Evolutionary conservation across 2,113 vertebrate genomes (phyloP), one percentile per base, ranked within the genome.

Genomic region (Syngnathoides biaculeatus): DNA sequence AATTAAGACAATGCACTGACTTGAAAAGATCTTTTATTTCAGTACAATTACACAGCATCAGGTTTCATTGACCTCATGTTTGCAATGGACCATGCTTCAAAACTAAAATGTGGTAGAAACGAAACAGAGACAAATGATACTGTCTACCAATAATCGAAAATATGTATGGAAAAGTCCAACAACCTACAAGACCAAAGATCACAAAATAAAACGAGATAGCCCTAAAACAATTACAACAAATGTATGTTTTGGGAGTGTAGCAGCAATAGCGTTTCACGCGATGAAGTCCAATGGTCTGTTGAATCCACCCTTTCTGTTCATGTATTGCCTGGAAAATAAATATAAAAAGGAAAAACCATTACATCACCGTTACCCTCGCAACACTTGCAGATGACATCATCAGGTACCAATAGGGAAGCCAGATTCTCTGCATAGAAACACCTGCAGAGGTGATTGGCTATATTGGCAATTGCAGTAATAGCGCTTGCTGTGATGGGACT

Each of bases 271-370:
- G 0, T 17, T 68, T 97, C 89, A 98, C 19, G 96, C 96, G 22
- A 98, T 98, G 86, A 99, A 98, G 88, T 99, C 97, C 93, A 99
- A 87, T 11, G 96, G 97, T 86, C 96, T 94, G 93, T 99, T 99
- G 90, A 99, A 98, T 71, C 96, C 97, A 78, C 97, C 96, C 91
- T 99, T 99, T 62, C 96, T 93, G 93, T 98, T 98, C 96, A 98
- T 98, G 88, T 98, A 98, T 65, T 99, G 97, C 91, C 96, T 99
- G 81, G 2, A 84, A 86, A 72, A 84, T 8, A 78, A 67, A 81
- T 64, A 81, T 79, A 80, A 70, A 88, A 81, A 79, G 71, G 71
- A 78, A 85, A 84, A 90, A 84, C 90, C 86, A 92, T 91, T 89
- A 89, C 90, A 92, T 91, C 91, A 93, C 63, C 63, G 79, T 85